phyloP scores from a whole-genome alignment of 2,113 vertebrate species.

The Cephalophus harveyi region DNA sequence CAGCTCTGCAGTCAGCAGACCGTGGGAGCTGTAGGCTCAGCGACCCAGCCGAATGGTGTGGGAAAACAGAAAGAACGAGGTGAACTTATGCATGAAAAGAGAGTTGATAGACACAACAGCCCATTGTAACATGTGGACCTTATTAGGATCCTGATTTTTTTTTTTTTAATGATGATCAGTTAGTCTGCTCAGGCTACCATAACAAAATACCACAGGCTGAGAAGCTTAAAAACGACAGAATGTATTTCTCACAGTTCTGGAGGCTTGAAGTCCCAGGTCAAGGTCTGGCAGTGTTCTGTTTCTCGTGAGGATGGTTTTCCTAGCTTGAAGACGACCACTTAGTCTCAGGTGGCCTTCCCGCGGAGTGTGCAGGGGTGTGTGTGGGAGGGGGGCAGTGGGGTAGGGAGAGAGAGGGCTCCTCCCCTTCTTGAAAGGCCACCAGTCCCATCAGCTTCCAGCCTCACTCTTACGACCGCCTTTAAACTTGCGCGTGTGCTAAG shows the following conservation, averaged over 20 bases:
- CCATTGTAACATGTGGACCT: neutral
- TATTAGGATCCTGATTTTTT: neutral
- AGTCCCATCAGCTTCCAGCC: neutral
- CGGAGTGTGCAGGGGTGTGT: neutral
- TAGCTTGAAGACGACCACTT: neutral
- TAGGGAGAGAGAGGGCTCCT: neutral
- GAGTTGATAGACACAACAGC: neutral
- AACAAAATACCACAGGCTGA: neutral
- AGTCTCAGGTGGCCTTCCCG: neutral
- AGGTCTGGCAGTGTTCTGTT: neutral
- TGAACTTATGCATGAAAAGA: neutral
- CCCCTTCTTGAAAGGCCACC: neutral
- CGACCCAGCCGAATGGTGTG: neutral
- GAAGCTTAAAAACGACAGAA: neutral
- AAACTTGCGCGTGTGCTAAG: neutral
- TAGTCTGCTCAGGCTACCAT: neutral
- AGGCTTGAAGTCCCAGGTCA: neutral
- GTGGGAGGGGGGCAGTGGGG: neutral
- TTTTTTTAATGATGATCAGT: neutral
- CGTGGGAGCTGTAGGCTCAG: rapidly evolving
- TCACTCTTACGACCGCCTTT: neutral
- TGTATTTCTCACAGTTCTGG: neutral
- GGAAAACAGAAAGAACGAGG: neutral
- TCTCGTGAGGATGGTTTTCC: neutral
- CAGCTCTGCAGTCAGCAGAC: rapidly evolving